Base-by-base conservation (phyloP, 2,113 vertebrate genomes). In the Corythornis cristatus region DNA sequence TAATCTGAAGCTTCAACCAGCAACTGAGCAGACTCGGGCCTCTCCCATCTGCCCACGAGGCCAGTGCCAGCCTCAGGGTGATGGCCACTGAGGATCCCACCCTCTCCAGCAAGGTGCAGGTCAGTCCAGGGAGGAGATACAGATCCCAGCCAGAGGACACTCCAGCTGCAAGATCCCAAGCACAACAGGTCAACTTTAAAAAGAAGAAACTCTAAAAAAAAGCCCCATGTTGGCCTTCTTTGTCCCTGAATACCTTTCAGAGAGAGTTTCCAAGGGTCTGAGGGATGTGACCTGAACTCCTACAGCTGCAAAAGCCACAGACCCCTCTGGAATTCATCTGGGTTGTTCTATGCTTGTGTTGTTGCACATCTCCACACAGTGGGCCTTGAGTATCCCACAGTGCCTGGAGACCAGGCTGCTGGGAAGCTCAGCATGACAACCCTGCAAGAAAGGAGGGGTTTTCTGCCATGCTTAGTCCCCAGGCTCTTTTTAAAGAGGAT, bases 11-110 rank as follows among this genome's bases (percentile, higher is more conserved):
- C 54, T 75, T 33, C 61, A 33, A 16, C 22, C 37, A 23, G 50
- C 50, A 62, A 62, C 45, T 73, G 19, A 61, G 66, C 66, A 0
- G 6, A 33, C 15, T 80, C 54, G 58, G 33, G 57, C 62, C 31
- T 83, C 26, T 17, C 74, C 79, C 65, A 68, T 57, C 74, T 84
- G 71, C 28, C 45, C 2, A 0, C 1, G 1, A 84, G 23, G 61
- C 43, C 46, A 25, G 28, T 68, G 57, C 37, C n/a, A 85, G 43
- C 14, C 15, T 7, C 0, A 0, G 31, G 42, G 53, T 4, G 1
- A 21, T n/a, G 43, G 31, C 43, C 12, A 3, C 5, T 45, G 46
- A 77, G 54, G 65, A 67, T 48, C 17, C 46, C 15, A 15, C 18
- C 10, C 31, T 48, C 11, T 58, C 62, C 64, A 53, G 50, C 15